A percentile compares a stretch with the other conserved stretches of the same genome.
These are phyloP conservation scores for Glyphotaelius pellucidus DNA, from an alignment of 2,888 invertebrate species.

Conservation along the genomic window DNA sequence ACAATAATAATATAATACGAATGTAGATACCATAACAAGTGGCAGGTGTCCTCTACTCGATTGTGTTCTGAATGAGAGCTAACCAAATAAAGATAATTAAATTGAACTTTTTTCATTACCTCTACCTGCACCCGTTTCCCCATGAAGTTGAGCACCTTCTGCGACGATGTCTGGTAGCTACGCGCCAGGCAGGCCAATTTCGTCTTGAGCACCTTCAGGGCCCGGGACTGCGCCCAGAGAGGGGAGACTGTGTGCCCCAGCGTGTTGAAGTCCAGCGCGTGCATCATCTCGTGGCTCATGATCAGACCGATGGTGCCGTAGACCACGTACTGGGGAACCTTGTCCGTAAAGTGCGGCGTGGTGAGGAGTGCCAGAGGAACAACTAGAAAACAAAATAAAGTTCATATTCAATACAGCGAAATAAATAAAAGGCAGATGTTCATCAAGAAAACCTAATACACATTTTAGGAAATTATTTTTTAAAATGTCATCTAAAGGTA, in stretches of 20 bases:
- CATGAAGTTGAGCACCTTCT: slow-evolving; percentile 72
- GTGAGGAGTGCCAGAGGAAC: slow-evolving; percentile 75
- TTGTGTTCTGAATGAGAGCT: neutral
- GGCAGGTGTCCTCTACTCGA: neutral
- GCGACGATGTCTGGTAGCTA: slow-evolving; percentile 73
- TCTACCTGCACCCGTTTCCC: slow-evolving; percentile 73
- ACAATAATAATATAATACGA: too few relatives aligned
- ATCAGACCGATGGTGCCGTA: slow-evolving; percentile 75
- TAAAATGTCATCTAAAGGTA: too few relatives aligned
- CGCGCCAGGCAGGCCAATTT: slow-evolving; percentile 74
- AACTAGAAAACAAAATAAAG: slow-evolving; percentile 69
- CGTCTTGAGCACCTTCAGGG: slow-evolving; percentile 72
- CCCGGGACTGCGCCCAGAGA: slow-evolving; percentile 72
- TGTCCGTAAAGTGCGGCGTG: slow-evolving; percentile 74
- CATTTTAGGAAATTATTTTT: too few relatives aligned
- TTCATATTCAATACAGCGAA: neutral
- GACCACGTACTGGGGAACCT: slow-evolving; percentile 73
- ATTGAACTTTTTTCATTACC: slow-evolving; percentile 55
- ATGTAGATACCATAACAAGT: too few relatives aligned
- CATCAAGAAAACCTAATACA: too few relatives aligned
- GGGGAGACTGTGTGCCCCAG: slow-evolving; percentile 68
- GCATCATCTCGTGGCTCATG: slow-evolving; percentile 75
- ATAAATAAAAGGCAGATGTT: too few relatives aligned
- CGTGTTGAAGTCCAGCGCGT: slow-evolving; percentile 73
- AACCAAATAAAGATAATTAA: neutral